A percentile compares a stretch with the other conserved stretches of the same genome.
Evolutionary conservation across 2,888 invertebrate genomes (phyloP).

Genomic region (Drosophila mettleri): DNA sequence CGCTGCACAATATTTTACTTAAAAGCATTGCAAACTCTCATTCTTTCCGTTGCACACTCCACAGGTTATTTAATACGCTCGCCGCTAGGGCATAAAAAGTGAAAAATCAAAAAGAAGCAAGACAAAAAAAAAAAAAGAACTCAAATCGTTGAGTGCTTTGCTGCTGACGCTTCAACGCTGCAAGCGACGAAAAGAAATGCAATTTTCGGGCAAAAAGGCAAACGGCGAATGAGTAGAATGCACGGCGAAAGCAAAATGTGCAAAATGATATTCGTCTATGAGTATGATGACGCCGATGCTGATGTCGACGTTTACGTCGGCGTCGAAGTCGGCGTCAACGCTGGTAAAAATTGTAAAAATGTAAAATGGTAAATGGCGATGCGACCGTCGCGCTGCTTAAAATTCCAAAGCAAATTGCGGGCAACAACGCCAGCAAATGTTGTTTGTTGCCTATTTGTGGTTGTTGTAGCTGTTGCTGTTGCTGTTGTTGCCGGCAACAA

Average conservation of each 20-base stretch:
- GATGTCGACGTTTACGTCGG: conserved; percentile 10
- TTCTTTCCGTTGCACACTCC: not conserved
- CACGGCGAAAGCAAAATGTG: conserved; percentile 43
- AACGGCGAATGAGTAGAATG: conserved; percentile 31
- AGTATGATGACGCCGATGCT: conserved; percentile 27
- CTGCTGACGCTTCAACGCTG: conserved; percentile 68
- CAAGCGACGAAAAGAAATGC: conserved; percentile 67
- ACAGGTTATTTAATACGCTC: not conserved
- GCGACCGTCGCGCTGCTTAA: conserved; percentile 76
- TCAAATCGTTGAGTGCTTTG: conserved; percentile 41
- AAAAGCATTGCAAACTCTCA: not conserved
- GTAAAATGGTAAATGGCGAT: conserved; percentile 60
- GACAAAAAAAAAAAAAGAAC: conserved; percentile 18
- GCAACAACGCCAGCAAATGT: conserved; percentile 59
- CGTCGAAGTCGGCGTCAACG: conserved; percentile 21
- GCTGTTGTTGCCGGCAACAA: conserved; percentile 55
- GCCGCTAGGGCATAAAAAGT: conserved; percentile 7
- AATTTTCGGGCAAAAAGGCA: conserved; percentile 57
- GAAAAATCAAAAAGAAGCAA: conserved; percentile 7
- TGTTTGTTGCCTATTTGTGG: conserved; percentile 54
- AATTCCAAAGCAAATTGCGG: conserved; percentile 81
- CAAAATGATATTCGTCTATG: conserved; percentile 67
- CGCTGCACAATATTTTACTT: not conserved
- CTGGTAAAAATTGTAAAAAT: conserved; percentile 43
- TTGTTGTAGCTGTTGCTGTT: conserved; percentile 50